Percentiles rank a stretch among this genome's conserved stretches.
These are phyloP conservation scores for Anadara kagoshimensis DNA, from an alignment of 1,140 invertebrate species.

Conservation along the genomic window DNA sequence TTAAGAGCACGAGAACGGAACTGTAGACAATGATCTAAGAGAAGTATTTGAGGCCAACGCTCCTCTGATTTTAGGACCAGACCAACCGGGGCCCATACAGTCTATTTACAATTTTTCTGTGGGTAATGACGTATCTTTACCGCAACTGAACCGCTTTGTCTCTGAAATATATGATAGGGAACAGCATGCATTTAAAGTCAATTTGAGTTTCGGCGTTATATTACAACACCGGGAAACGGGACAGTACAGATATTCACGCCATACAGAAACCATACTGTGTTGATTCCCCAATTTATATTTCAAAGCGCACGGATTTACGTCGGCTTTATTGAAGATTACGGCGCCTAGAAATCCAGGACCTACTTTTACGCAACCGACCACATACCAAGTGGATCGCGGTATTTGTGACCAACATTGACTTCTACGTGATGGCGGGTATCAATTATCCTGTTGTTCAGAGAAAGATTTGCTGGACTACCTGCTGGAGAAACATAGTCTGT, in stretches of 20 bases:
- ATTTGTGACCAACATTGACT: conserved; percentile 16
- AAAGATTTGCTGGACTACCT: conserved; percentile 21
- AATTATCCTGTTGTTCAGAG: conserved; percentile 14
- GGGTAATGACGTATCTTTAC: conserved; percentile 9
- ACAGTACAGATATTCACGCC: conserved; percentile 22
- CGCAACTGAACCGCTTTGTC: conserved; percentile 5
- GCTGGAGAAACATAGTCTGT: not conserved
- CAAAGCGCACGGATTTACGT: conserved; percentile 3
- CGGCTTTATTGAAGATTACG: no score
- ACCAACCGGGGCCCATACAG: not conserved
- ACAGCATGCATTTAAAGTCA: conserved; percentile 22
- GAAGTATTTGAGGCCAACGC: conserved; percentile 22
- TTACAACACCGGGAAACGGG: conserved; percentile 8
- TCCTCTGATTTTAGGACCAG: conserved; percentile 12
- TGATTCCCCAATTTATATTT: conserved; percentile 20
- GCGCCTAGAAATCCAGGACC: conserved; percentile 5
- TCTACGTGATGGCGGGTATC: conserved; percentile 14
- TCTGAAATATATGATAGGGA: conserved; percentile 19
- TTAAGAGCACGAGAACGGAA: not conserved
- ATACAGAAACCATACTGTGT: conserved; percentile 12
- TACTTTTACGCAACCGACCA: conserved; percentile 20
- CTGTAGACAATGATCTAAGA: not conserved
- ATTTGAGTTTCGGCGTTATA: conserved; percentile 12
- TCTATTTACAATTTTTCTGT: conserved; percentile 28
- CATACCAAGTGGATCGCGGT: conserved; percentile 24